These are phyloP conservation scores for Parauchenoglanis punctatus DNA, from an alignment of 2,797 vertebrate genomes.

Conservation along the genomic window DNA sequence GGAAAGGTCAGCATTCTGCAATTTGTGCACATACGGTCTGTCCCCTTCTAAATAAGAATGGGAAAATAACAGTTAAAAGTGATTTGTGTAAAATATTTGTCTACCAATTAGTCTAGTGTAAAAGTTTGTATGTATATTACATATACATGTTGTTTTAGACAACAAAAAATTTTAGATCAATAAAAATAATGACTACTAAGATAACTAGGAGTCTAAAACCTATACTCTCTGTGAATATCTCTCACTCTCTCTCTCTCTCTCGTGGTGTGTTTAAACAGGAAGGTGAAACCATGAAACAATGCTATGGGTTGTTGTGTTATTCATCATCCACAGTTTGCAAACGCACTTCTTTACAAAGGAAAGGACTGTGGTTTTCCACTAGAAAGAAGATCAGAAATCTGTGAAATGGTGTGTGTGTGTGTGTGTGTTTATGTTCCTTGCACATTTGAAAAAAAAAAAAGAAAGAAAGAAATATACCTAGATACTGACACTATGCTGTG, in stretches of 20 bases:
- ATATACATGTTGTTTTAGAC: background rate
- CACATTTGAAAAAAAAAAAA: background rate
- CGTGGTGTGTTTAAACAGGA: background rate
- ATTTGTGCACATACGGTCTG: background rate
- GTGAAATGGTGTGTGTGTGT: background rate
- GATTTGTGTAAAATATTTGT: background rate
- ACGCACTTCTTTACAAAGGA: constrained; percentile 14
- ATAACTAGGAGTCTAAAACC: background rate
- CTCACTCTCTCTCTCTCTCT: background rate
- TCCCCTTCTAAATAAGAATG: background rate
- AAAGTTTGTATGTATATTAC: background rate
- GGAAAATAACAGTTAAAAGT: background rate
- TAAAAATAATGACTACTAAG: background rate
- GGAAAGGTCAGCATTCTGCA: background rate
- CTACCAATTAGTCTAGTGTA: background rate
- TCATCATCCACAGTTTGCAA: constrained; percentile 27
- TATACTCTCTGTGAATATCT: background rate
- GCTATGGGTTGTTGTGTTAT: background rate
- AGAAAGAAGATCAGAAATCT: background rate
- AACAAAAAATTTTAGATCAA: background rate
- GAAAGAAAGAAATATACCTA: background rate
- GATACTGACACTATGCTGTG: background rate
- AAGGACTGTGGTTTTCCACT: constrained; percentile 18
- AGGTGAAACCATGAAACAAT: background rate
- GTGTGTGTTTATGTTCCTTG: background rate